Conservation (phyloP, 2,113 vertebrate genomes). For the Catharus minimus region DNA sequence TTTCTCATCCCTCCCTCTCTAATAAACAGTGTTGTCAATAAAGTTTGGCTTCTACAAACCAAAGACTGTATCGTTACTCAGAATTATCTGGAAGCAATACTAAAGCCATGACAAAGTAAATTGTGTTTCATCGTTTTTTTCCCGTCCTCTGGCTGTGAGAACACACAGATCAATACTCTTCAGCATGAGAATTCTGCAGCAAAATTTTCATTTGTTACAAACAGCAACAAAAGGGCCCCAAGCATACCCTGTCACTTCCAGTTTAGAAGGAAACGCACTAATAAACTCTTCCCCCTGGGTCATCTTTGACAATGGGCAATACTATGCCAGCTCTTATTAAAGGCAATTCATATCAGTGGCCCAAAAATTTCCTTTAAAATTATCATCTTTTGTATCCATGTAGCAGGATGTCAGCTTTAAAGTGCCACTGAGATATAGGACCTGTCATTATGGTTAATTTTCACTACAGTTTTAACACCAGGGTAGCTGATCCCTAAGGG, state of each 20-base stretch:
- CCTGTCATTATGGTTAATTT: conserved; percentile 87
- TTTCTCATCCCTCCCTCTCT: not conserved
- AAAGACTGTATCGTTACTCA: conserved; percentile 68
- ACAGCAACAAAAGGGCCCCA: conserved; percentile 76
- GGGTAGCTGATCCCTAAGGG: conserved; percentile 63
- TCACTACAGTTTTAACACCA: conserved; percentile 77
- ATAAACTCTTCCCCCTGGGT: conserved; percentile 86
- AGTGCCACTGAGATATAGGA: conserved; percentile 81
- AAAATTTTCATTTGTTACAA: conserved; percentile 82
- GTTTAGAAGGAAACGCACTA: conserved; percentile 83
- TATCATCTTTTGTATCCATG: conserved; percentile 82
- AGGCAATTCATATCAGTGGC: conserved; percentile 83
- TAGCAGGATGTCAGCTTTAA: conserved; percentile 86
- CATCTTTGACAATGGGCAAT: conserved; percentile 83
- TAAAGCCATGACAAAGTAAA: conserved; percentile 72
- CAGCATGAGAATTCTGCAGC: conserved; percentile 68
- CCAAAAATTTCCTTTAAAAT: conserved; percentile 91
- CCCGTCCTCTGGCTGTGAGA: conserved; percentile 56
- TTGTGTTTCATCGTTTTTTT: conserved; percentile 22
- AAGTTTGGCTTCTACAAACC: conserved; percentile 74
- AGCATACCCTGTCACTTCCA: conserved; percentile 82
- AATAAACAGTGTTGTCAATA: conserved; percentile 76
- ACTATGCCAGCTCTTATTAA: conserved; percentile 88
- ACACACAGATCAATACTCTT: conserved; percentile 79
- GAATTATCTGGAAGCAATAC: conserved; percentile 63